Base-by-base conservation (phyloP, 2,888 invertebrate genomes). In the Tortrix viridana region DNA sequence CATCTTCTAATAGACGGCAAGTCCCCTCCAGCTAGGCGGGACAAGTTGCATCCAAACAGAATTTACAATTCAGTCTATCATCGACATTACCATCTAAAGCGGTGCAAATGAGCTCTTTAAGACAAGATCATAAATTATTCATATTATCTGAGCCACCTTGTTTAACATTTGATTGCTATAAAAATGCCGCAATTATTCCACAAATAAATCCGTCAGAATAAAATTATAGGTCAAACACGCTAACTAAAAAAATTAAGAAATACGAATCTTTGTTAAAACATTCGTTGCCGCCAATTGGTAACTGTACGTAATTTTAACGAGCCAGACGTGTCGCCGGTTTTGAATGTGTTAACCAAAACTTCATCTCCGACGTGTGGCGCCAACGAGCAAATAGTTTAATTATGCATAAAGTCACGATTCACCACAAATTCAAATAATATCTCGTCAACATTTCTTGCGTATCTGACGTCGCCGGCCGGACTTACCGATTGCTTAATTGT, bases 371-470 rank as follows among this genome's bases (percentile, higher is more conserved):
- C 83, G 82, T 81, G 80, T 83, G 90, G 88, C 89, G 90, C 90
- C 90, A 77, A 61, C 75, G 73, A 74, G 79, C 77, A 85, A 89
- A 90, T 87, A 88, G 54, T 82, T 83, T 85, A 86, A 88, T 85
- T 84, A 85, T 77, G 82, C 86, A 82, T 86, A 80, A 80, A 86
- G 85, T 84, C 88, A 89, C 84, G 84, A 86, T 82, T 84, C 77
- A 74, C 74, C 75, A 75, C 38, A 72, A 82, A 80, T 81, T 81
- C 79, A 79, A 74, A 74, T 75, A 75, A 75, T 74, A 74, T 65
- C 65, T 63, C 59, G 63, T 63, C 65, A 65, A 67, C 64, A 66
- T 67, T 62, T 66, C 38, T 59, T 60, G 60, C 66, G 57, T 60
- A 41, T 66, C 65, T 67, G 67, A 64, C 41, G 53, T 65, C 19